Evolutionary conservation across 2,113 vertebrate genomes (phyloP).

Genomic region (Cyprinodon brontotheroides): DNA sequence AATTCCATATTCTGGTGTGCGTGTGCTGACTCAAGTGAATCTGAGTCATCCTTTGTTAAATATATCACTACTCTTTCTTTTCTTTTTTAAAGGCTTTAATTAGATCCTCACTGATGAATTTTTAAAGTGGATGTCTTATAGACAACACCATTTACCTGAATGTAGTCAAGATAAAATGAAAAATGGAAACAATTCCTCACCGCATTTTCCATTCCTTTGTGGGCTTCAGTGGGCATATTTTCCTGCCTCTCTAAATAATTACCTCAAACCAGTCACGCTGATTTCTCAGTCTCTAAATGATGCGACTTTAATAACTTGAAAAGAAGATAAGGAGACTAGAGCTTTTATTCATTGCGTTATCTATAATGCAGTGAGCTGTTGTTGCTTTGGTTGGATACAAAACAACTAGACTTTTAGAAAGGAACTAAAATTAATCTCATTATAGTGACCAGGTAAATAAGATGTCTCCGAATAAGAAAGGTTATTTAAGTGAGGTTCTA

Average conservation of each 20-base stretch:
- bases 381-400: slow-evolving; percentile 29
- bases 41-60: not conserved
- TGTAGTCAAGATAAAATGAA: not conserved
- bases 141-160: not conserved
- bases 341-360: slow-evolving; percentile 6
- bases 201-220: slow-evolving; percentile 16
- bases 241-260: slow-evolving; percentile 54
- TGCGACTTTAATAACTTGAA: slow-evolving; percentile 35
- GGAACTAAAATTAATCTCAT: slow-evolving; percentile 64
- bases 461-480: slow-evolving; percentile 37
- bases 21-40: not conserved
- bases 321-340: not conserved
- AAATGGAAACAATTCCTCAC: not conserved
- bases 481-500: not conserved
- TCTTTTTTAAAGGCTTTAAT: slow-evolving; percentile 12
- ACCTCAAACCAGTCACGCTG: slow-evolving; percentile 39
- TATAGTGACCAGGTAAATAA: slow-evolving; percentile 66
- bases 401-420: slow-evolving; percentile 64
- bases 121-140: not conserved
- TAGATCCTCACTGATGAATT: not conserved
- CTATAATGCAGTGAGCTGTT: slow-evolving; percentile 27
- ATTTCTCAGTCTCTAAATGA: slow-evolving; percentile 50
- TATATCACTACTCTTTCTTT: not conserved
- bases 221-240: slow-evolving; percentile 46
- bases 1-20: not conserved